These are phyloP conservation scores for Apis laboriosa DNA, from an alignment of 1,140 invertebrate species.

Conservation along the genomic window DNA sequence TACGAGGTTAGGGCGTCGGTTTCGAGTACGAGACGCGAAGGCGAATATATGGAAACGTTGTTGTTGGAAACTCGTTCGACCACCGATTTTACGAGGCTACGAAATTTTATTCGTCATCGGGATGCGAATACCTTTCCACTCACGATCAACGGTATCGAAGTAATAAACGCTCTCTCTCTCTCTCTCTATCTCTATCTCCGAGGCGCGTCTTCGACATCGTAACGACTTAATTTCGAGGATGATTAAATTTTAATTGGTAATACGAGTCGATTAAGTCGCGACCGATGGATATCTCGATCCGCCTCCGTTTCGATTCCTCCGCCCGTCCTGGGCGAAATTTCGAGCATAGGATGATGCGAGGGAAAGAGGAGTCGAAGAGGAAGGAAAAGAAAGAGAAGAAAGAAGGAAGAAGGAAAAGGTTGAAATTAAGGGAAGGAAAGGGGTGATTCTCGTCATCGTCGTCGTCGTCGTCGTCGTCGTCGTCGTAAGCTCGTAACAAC, in stretches of 20 bases:
- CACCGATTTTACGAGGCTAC: background rate
- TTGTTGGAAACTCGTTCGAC: background rate
- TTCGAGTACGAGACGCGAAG: background rate
- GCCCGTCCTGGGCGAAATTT: background rate
- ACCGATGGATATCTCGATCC: conserved; percentile 55
- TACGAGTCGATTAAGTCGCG: conserved; percentile 72
- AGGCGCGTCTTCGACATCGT: conserved; percentile 48
- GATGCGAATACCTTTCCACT: background rate
- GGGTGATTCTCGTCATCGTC: too few relatives aligned
- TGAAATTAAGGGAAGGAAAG: background rate
- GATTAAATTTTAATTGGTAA: conserved; percentile 78
- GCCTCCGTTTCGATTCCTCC: conserved; percentile 36
- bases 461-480: conserved; percentile 49
- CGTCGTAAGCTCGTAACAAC: conserved; percentile 61
- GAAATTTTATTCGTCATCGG: background rate
- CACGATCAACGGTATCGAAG: background rate
- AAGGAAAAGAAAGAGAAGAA: background rate
- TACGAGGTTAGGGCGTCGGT: background rate
- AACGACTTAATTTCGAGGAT: conserved; percentile 69
- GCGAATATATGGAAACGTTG: background rate
- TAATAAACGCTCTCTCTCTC: background rate
- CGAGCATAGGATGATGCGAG: background rate
- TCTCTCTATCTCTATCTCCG: background rate
- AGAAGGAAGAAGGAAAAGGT: background rate
- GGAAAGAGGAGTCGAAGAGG: background rate